Evolutionary conservation across 2,113 vertebrate genomes (phyloP).

Genomic region (Nibea coibor): DNA sequence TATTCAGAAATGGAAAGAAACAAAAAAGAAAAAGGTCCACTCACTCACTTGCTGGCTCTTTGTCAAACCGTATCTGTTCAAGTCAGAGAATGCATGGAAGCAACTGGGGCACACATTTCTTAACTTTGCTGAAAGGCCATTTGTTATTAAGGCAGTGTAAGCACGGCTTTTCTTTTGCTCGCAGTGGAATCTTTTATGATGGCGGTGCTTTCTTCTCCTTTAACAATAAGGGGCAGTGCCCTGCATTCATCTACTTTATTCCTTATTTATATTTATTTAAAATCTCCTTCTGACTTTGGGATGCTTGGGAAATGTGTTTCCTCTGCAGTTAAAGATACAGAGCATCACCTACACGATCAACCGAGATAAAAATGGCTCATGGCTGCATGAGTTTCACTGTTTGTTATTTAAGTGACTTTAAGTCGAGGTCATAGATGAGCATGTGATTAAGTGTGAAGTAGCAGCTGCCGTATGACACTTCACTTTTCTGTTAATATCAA

Average conservation of each 20-base stretch:
- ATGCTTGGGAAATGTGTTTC: conserved; percentile 24
- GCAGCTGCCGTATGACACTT: not conserved
- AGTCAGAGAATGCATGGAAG: conserved; percentile 38
- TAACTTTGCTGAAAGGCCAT: conserved; percentile 58
- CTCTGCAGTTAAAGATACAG: conserved; percentile 12
- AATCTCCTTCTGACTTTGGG: not conserved
- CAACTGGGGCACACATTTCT: conserved; percentile 54
- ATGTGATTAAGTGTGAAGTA: not conserved
- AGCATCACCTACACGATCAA: conserved; percentile 5
- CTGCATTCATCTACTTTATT: conserved; percentile 10
- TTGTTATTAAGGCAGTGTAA: conserved; percentile 54
- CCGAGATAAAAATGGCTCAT: conserved; percentile 29
- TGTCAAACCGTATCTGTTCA: conserved; percentile 58
- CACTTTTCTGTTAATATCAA: not conserved
- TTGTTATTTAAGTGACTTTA: conserved; percentile 25
- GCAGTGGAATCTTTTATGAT: conserved; percentile 15
- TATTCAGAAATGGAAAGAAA: conserved; percentile 65
- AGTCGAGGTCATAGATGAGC: not conserved
- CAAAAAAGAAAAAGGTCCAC: conserved; percentile 49
- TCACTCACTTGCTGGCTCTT: conserved; percentile 55
- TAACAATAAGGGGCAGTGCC: conserved; percentile 20
- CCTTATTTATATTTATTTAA: conserved; percentile 8
- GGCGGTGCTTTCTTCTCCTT: conserved; percentile 5
- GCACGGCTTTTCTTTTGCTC: conserved; percentile 43
- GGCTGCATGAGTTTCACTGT: not conserved